Evolutionary conservation across 2,797 vertebrate species (phyloP).

Genomic region (Prionace glauca): DNA sequence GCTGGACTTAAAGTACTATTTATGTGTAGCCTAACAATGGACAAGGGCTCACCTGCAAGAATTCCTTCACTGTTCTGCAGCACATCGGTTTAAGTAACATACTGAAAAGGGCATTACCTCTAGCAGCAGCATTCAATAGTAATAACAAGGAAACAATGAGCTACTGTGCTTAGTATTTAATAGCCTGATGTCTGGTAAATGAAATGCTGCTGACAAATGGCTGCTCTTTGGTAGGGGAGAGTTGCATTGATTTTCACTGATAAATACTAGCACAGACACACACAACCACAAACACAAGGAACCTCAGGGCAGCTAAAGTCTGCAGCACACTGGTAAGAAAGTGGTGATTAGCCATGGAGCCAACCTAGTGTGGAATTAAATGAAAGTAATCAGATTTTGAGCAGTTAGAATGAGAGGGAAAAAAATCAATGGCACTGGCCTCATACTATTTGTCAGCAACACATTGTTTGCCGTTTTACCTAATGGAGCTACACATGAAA

Average conservation of each 20-base stretch:
- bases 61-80: background rate
- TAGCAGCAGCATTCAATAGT: background rate
- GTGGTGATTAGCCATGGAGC: background rate
- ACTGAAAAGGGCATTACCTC: constrained; percentile 5
- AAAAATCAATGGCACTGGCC: constrained; percentile 22
- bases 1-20: background rate
- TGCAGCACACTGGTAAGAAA: background rate
- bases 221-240: constrained; percentile 46
- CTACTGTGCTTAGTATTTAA: constrained; percentile 36
- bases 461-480: background rate
- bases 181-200: constrained; percentile 45
- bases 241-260: constrained; percentile 44
- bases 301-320: background rate
- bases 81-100: background rate
- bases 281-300: background rate
- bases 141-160: constrained; percentile 44
- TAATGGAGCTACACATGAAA: background rate
- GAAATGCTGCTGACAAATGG: constrained; percentile 44
- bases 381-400: background rate
- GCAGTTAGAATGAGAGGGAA: background rate
- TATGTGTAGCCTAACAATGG: background rate
- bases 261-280: constrained; percentile 44
- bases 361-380: background rate
- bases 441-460: background rate
- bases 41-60: background rate